Conservation (phyloP, 2,797 vertebrate species). For the Micromesistius poutassou region DNA sequence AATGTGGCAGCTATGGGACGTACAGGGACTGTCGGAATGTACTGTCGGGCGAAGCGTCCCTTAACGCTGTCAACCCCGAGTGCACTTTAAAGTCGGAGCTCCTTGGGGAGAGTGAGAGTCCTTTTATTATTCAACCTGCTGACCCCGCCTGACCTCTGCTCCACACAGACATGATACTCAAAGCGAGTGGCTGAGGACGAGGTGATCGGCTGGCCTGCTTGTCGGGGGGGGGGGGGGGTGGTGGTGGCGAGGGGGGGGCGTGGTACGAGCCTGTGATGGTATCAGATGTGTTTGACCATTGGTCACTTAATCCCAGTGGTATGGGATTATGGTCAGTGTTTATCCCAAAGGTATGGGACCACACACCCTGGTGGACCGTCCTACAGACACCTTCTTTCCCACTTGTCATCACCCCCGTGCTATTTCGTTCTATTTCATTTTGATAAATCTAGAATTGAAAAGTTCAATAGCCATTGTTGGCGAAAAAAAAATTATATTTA, state of each 20-base stretch:
- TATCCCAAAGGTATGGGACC: neutral
- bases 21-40: no score
- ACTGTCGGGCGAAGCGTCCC: neutral
- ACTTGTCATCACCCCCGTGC: no score
- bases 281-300: constrained; percentile 47
- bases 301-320: constrained; percentile 53
- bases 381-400: no score
- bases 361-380: neutral
- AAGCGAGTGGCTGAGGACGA: neutral
- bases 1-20: no score
- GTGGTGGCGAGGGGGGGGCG: neutral
- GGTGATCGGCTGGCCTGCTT: neutral
- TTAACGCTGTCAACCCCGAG: neutral
- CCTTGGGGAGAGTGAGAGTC: neutral
- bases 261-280: constrained; percentile 27
- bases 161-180: neutral
- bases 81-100: neutral
- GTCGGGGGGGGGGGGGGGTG: neutral
- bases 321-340: constrained; percentile 26
- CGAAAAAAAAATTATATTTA: neutral
- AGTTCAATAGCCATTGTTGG: neutral
- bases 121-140: neutral
- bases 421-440: neutral
- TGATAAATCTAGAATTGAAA: neutral
- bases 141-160: neutral